Base-by-base conservation (phyloP, 2,113 vertebrate genomes). In the Stegostoma tigrinum region DNA sequence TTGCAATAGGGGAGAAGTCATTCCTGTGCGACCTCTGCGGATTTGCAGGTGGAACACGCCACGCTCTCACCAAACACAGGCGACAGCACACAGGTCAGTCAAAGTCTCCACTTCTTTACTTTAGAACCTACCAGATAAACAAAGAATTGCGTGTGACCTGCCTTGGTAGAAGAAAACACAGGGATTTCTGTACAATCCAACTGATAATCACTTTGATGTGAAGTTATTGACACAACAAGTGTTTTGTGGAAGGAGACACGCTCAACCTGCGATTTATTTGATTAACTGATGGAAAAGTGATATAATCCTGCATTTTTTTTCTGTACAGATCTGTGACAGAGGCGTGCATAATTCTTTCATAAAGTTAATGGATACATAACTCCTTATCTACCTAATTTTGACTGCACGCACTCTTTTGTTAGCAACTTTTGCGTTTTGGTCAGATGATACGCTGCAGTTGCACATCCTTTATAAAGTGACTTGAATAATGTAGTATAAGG, bases 11-110 rank as follows among this genome's bases (percentile, higher is more conserved):
- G 97, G 99, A 99, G 98, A 99, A 99, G 98, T 99, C 99, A 30
- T 99, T 99, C 97, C 98, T 99, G 95, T 99, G 99, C 97, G 99
- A 99, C 98, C 98, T 99, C 96, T 99, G 99, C 96, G 99, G 99
- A 96, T 99, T 99, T 96, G 99, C 99, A 0, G 99, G 99, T 91
- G 99, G 99, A 96, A 99, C 99, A 0, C 98, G 98, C 96, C 99
- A 99, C 96, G 99, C 99, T 97, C 98, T 99, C 96, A 99, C 99
- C 97, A 99, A 99, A 97, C 99, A 99, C 96, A 98, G 99, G 14
- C 97, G 99, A 96, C 99, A 99, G 96, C 99, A 99, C 97, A 99
- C 99, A 98, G 99, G 99, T 99, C 96, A 97, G 98, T 98, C 45
- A 64, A 95, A 38, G 38, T 66, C 21, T 72, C 52, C 61, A 67